Base-by-base conservation (phyloP, 2,888 invertebrate species). In the Spodoptera littoralis region DNA sequence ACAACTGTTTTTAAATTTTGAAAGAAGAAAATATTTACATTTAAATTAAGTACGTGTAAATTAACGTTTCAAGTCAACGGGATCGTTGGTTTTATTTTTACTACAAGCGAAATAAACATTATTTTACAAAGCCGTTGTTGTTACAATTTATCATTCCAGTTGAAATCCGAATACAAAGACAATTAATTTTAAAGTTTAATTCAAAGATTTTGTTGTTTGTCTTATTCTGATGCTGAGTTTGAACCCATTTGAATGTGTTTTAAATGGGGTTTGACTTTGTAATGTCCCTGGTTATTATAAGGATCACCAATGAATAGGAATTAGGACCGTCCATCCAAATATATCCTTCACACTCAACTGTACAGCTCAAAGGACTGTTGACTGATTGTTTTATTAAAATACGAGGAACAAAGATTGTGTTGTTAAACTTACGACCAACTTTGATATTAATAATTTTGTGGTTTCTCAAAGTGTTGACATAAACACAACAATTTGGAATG, bases 201-300 rank as follows among this genome's bases (percentile, higher is more conserved):
- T 73, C 18, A 65, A 62, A 63, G 22, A 66, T 68, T 61, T 30
- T 57, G 67, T 75, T 80, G 74, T 80, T 70, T 67, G 41, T 64
- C 54, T 59, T 42, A 27, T 47, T 55, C 27, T n/a, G 43, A 47
- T 52, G 42, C 48, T 60, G 48, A 50, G 30, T 27, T 12, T 54
- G 49, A 18, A 11, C 24, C 46, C 43, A 5, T 13, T 54, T 48
- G 27, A 36, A 54, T 36, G 22, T 8, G 12, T 36, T 58, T 58
- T 47, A 11, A 22, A 65, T 12, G 24, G 12, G 12, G 5, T 43
- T 36, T 51, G 8, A 18, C 8, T 30, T 52, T 12, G 18, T 2
- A 4, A 24, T 1, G 52, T 60, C 60, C 45, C 18, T 44, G 36
- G 6, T 0, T 36, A 36, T 36, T 36, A 36, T 9, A 8, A 36